Conservation (phyloP, 2,797 vertebrate genomes). For the Onychomys leucogaster region DNA sequence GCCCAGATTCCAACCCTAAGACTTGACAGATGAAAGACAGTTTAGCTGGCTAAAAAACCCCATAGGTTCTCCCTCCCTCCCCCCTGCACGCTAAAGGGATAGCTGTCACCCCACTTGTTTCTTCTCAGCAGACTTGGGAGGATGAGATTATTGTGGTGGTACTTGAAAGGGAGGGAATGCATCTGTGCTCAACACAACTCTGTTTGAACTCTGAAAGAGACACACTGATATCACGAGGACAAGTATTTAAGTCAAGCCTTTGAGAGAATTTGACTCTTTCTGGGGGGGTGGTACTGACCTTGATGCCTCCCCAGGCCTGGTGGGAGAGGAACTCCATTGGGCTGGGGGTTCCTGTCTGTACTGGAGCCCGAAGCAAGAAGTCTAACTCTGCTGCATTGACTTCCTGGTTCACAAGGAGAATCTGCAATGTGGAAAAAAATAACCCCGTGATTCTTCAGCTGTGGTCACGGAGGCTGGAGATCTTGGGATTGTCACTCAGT, state of each 20-base stretch:
- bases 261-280: not conserved
- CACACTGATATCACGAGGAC: not conserved
- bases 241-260: not conserved
- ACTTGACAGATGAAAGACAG: not conserved
- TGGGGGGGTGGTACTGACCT: conserved; percentile 88
- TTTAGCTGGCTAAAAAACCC: not conserved
- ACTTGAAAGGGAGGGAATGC: accelerated
- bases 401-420: conserved; percentile 94
- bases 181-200: not conserved
- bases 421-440: conserved; percentile 85
- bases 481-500: not conserved
- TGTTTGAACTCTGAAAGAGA: not conserved
- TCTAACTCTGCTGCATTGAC: conserved; percentile 92
- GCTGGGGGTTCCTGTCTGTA: conserved; percentile 89
- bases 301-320: conserved; percentile 96
- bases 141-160: too few relatives aligned
- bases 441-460: not conserved
- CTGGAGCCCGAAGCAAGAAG: conserved; percentile 95
- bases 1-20: not conserved
- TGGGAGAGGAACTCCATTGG: conserved; percentile 96
- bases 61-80: too few relatives aligned
- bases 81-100: not conserved
- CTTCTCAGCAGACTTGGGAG: not conserved
- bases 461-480: not conserved
- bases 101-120: not conserved